These are phyloP conservation scores for Chloebia gouldiae DNA, from an alignment of 2,113 vertebrate genomes.

Conservation along the genomic window DNA sequence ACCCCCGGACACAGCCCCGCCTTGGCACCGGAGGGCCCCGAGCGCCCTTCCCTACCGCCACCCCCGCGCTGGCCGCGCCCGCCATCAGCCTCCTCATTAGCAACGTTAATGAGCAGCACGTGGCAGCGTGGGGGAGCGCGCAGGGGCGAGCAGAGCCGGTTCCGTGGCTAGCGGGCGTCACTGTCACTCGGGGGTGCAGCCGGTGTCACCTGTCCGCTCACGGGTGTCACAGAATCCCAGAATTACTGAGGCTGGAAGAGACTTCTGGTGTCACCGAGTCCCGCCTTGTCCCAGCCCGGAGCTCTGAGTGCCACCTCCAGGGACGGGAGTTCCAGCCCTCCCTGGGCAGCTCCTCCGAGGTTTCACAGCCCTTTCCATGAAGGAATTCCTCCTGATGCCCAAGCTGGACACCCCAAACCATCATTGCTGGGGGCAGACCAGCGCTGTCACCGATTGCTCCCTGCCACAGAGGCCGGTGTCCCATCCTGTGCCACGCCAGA, in stretches of 20 bases:
- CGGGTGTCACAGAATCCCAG: neutral
- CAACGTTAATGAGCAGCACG: neutral
- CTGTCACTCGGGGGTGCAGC: neutral
- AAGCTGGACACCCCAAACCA: neutral
- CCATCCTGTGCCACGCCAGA: neutral
- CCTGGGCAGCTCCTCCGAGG: fast-evolving
- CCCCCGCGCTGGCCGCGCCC: no score
- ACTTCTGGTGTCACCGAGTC: fast-evolving
- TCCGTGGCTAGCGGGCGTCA: fast-evolving
- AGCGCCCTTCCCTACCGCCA: fast-evolving
- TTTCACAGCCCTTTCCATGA: fast-evolving
- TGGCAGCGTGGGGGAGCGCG: neutral
- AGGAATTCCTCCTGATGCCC: neutral
- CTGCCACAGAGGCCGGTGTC: neutral
- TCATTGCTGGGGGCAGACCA: fast-evolving
- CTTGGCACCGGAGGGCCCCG: fast-evolving
- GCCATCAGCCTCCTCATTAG: neutral
- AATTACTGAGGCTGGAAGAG: fast-evolving
- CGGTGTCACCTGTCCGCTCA: fast-evolving
- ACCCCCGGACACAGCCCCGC: neutral
- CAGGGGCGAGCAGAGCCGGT: fast-evolving
- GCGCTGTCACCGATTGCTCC: fast-evolving
- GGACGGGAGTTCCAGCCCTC: fast-evolving
- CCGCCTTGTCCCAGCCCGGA: neutral
- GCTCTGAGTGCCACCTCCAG: neutral